Percentiles rank a stretch among this genome's conserved stretches.
phyloP scores from a whole-genome alignment of 2,888 invertebrate species.

The Phlogophora meticulosa region DNA sequence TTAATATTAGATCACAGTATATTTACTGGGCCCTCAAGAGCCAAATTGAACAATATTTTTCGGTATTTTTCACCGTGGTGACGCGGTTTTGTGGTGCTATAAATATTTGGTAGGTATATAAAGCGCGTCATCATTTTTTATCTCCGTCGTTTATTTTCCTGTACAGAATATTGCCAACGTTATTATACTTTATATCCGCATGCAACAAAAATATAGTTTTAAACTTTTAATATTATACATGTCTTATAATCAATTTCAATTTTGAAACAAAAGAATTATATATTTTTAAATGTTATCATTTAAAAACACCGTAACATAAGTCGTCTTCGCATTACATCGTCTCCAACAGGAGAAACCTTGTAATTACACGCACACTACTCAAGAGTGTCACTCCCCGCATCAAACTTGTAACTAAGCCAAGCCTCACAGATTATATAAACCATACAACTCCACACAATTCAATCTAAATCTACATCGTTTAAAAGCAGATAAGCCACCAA shows the following conservation, averaged over 20 bases:
- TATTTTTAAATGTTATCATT: too few species aligned
- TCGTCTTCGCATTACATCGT: too few species aligned
- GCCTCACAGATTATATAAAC: too few species aligned
- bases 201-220: too few species aligned
- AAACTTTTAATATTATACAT: too few species aligned
- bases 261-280: too few species aligned
- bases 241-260: not conserved
- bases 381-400: not conserved
- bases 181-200: not conserved
- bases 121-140: conserved; percentile 37
- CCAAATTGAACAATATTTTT: conserved; percentile 65
- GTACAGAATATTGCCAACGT: conserved; percentile 1
- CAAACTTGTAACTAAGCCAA: not conserved
- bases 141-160: conserved; percentile 41
- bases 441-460: not conserved
- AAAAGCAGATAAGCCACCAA: conserved; percentile 34
- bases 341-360: not conserved
- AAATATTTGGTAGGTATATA: conserved; percentile 41
- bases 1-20: conserved; percentile 66
- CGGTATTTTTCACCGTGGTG: conserved; percentile 43
- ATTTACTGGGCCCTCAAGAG: conserved; percentile 60
- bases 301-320: too few species aligned
- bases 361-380: not conserved
- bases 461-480: conserved; percentile 31
- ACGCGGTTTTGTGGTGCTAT: conserved; percentile 37